A percentile compares a stretch with the other conserved stretches of the same genome.
Evolutionary conservation across 2,113 vertebrate species (phyloP).

Genomic region (Hemibagrus wyckioides): DNA sequence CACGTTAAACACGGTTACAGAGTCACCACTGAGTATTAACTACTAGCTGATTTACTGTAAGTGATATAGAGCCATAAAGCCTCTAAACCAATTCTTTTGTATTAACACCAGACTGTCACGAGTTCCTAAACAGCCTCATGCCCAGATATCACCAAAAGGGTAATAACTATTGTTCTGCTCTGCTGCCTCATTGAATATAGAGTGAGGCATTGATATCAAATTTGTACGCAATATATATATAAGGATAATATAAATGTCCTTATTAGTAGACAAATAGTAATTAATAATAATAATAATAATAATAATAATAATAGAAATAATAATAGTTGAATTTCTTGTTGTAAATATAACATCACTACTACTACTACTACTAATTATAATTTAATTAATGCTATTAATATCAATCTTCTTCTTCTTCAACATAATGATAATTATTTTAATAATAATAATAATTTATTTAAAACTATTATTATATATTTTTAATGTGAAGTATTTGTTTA

Average conservation of each 20-base stretch:
- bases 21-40: neutral
- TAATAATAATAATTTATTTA: too few relatives aligned
- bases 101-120: too few relatives aligned
- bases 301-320: neutral
- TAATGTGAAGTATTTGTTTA: too few relatives aligned
- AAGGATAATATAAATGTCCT: neutral
- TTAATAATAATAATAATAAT: neutral
- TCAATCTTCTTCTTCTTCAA: too few relatives aligned
- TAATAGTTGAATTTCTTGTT: neutral
- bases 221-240: neutral
- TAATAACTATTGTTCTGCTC: neutral
- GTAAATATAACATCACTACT: too few relatives aligned
- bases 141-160: neutral
- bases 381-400: too few relatives aligned
- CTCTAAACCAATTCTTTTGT: too few relatives aligned
- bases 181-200: neutral
- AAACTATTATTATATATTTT: too few relatives aligned
- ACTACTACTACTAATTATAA: too few relatives aligned
- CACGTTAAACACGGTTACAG: constrained; percentile 7
- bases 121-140: neutral
- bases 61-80: neutral
- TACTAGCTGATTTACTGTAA: neutral
- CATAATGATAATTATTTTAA: too few relatives aligned
- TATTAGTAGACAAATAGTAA: neutral
- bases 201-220: neutral